phyloP scores from a whole-genome alignment of 2,797 vertebrate genomes.

The Syncerus caffer region DNA sequence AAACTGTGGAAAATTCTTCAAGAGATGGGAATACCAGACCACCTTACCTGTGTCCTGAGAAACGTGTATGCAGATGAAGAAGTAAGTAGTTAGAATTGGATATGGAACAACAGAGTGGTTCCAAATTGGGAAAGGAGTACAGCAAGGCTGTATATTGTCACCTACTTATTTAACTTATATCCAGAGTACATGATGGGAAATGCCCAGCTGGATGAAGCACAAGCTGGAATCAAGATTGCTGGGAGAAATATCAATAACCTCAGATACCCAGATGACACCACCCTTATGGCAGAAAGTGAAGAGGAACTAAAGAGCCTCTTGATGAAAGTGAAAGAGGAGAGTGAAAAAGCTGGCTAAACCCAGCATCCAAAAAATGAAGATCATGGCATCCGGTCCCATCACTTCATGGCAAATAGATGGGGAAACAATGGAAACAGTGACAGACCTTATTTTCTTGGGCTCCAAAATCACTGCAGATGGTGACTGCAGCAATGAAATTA shows the following conservation, averaged over 20 bases:
- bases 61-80: neutral
- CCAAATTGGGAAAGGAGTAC: neutral
- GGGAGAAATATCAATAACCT: neutral
- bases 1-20: neutral
- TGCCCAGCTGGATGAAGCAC: neutral
- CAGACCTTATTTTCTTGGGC: neutral
- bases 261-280: neutral
- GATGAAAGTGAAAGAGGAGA: neutral
- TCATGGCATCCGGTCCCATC: neutral
- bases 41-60: neutral
- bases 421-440: neutral
- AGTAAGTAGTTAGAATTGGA: neutral
- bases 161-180: neutral
- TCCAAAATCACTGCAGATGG: neutral
- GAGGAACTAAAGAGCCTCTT: neutral
- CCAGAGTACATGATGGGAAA: neutral
- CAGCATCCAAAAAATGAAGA: neutral
- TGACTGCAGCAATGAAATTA: neutral
- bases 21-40: neutral
- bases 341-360: neutral
- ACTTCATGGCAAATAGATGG: neutral
- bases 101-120: neutral
- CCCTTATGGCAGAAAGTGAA: neutral
- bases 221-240: neutral
- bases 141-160: neutral